Base-by-base conservation (phyloP, 2,113 vertebrate genomes). In the Ammodramus savannarum region DNA sequence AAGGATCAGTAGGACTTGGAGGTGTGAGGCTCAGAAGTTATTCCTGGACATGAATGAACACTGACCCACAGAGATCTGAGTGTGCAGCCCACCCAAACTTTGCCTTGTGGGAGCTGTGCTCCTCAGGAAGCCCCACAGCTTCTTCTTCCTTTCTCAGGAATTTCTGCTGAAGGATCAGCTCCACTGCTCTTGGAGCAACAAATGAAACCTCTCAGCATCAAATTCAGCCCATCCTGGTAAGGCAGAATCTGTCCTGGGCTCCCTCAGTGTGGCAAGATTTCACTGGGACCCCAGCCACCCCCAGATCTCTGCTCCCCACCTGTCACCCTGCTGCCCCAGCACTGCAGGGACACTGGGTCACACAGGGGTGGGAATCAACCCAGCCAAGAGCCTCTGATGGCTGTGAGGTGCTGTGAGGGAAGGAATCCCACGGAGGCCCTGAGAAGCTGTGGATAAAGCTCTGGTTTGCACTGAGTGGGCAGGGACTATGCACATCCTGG, bases 21-120 rank as follows among this genome's bases (percentile, higher is more conserved):
- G 65, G 36, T 1, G 9, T 5, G 46, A 87, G 49, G 25, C 58
- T 78, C n/a, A 14, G 61, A 48, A 77, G 26, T 49, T 44, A 46
- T 19, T 69, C 25, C 26, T 36, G 46, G 41, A 38, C 23, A 10
- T 1, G 16, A 49, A 44, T 0, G 1, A 83, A 54, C 26, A 34
- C n/a, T 25, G 58, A 49, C n/a, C 23, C 49, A 51, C 0, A 0
- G 71, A 82, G 39, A 29, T 13, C 7, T 52, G 44, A 12, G 27
- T 4, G n/a, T 51, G 77, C 69, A 93, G 57, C 52, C 65, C 4
- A 1, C 16, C 8, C 38, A 77, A 57, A 36, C 51, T 27, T 73
- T 1, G 0, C 15, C 36, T n/a, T 0, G 0, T 23, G 16, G 55
- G 25, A 81, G n/a, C 20, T 6, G 1, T 0, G 1, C 23, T 74